Conservation (phyloP, 2,797 vertebrate genomes). For the Phaenicophaeus curvirostris region DNA sequence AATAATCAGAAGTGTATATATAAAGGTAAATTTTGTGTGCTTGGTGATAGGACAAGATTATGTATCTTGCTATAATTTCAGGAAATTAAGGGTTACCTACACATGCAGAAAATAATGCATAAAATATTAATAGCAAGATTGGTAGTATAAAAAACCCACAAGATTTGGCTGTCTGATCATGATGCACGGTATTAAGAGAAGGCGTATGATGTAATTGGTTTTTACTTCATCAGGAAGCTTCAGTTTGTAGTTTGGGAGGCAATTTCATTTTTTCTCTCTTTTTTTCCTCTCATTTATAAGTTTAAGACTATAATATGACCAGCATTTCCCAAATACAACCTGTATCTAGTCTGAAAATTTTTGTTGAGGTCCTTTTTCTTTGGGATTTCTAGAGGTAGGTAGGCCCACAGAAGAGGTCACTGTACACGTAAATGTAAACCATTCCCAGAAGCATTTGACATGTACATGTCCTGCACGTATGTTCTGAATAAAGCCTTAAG, state of each 20-base stretch:
- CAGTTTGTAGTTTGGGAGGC: background rate
- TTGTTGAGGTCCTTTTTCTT: background rate
- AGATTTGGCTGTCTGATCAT: background rate
- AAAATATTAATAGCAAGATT: background rate
- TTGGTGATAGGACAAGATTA: background rate
- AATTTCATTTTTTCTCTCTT: background rate
- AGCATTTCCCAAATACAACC: background rate
- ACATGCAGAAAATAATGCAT: background rate
- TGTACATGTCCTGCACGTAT: rapidly evolving
- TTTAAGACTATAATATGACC: background rate
- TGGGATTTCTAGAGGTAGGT: background rate
- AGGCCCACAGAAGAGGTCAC: background rate
- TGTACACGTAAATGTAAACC: background rate
- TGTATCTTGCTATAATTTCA: background rate
- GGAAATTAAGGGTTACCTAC: background rate
- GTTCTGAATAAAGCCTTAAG: background rate
- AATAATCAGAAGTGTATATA: background rate
- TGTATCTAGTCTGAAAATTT: background rate
- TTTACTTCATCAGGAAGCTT: background rate
- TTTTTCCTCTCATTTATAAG: background rate
- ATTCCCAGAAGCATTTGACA: background rate
- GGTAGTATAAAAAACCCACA: background rate
- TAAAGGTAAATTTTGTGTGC: background rate
- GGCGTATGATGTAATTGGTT: background rate
- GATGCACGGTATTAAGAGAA: background rate